Evolutionary conservation across 1,140 invertebrate genomes (phyloP), one percentile per base, ranked within the genome.

Genomic region (Drosophila grimshawi): DNA sequence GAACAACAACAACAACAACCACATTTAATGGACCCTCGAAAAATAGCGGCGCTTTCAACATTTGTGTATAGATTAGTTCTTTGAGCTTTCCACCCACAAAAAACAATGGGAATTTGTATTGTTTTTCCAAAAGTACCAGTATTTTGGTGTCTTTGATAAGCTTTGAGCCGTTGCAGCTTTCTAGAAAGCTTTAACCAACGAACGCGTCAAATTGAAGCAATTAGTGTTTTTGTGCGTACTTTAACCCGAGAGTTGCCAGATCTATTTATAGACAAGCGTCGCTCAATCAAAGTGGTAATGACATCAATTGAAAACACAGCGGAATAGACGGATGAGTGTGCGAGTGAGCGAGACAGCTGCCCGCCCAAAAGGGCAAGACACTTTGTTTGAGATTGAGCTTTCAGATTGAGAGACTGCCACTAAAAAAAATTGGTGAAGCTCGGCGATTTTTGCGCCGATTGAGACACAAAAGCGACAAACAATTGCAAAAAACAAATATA

Each of bases 271-370:
- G 77, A 35, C 29, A 6, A 6, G 48, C 35, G 10, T 62, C 41
- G 48, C 62, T 80, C 64, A 82, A 82, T 82, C 62, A 78, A 80
- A 80, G 56, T 80, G 80, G 63, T 82, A 81, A 81, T 76, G 69
- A 89, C 75, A 76, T 75, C 57, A 71, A 76, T 71, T 73, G 57
- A 52, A 48, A n/a, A 27, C 35, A 64, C 10, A 39, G 33, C 46
- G 32, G 8, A 2, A 32, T 3, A 46, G 4, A 60, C 1, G 4
- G 7, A 30, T 11, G 30, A 2, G n/a, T 11, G 60, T 62, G 29
- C 8, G 33, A 64, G 29, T 5, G 33, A 64, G 30, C 10, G 63
- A 45, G 51, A 43, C 10, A n/a, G 4, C 35, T 46, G 52, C 5
- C 32, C 33, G 11, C 41, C 53, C 8, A 55, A 69, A 63, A 82